Percentiles rank a stretch among this genome's conserved stretches.
Conservation (phyloP, 2,888 invertebrate genomes). For the Pyralis farinalis region DNA sequence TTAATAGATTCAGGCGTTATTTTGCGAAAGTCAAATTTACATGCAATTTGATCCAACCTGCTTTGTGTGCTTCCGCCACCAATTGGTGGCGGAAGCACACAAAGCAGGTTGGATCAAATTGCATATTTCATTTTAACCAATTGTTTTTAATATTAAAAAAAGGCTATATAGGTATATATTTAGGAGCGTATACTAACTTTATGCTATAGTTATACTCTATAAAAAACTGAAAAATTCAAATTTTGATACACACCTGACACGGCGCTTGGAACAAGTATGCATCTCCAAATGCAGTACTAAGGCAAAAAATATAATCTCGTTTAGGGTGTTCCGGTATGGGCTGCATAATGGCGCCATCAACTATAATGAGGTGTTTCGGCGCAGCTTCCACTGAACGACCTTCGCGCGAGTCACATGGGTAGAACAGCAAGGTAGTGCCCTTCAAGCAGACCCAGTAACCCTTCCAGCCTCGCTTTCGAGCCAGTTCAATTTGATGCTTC, state of each 20-base stretch:
- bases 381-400: slow-evolving; percentile 95
- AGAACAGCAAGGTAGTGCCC: slow-evolving; percentile 97
- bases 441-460: slow-evolving; percentile 99
- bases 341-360: slow-evolving; percentile 98
- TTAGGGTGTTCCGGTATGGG: slow-evolving; percentile 99
- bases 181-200: too few species aligned
- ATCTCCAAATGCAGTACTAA: slow-evolving; percentile 98
- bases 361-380: slow-evolving; percentile 96
- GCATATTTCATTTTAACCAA: too few species aligned
- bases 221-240: background rate
- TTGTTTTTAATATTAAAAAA: too few species aligned
- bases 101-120: too few species aligned
- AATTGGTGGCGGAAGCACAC: too few species aligned
- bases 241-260: slow-evolving; percentile 82
- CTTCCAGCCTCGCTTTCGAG: slow-evolving; percentile 98
- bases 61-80: too few species aligned
- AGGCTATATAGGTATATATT: too few species aligned
- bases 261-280: slow-evolving; percentile 98
- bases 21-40: too few species aligned
- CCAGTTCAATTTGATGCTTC: slow-evolving; percentile 97
- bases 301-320: slow-evolving; percentile 97
- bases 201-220: too few species aligned
- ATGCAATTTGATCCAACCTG: too few species aligned
- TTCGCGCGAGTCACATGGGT: slow-evolving; percentile 96
- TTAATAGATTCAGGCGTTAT: too few species aligned